Percentiles rank a stretch among this genome's conserved stretches.
Conservation (phyloP, 2,888 invertebrate species). For the Acronicta alni region DNA sequence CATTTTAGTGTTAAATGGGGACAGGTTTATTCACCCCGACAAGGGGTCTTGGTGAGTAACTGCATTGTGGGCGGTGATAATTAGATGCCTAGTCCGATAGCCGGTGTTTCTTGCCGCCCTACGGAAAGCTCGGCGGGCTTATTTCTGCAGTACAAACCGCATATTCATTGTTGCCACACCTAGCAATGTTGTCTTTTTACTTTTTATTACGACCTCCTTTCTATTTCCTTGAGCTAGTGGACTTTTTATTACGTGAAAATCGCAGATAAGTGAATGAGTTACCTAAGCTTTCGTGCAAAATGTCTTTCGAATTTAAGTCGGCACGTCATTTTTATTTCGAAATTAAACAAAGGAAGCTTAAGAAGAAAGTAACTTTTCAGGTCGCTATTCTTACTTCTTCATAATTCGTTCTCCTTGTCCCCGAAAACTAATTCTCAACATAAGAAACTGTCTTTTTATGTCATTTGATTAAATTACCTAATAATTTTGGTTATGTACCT, state of each 20-base stretch:
- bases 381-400: conserved; percentile 44
- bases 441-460: neutral
- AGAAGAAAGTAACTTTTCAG: conserved; percentile 84
- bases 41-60: conserved; percentile 63
- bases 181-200: conserved; percentile 65
- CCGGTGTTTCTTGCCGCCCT: conserved; percentile 68
- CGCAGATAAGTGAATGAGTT: conserved; percentile 54
- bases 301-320: conserved; percentile 79
- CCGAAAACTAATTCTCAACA: neutral
- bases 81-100: conserved; percentile 83
- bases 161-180: conserved; percentile 69
- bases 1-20: conserved; percentile 68
- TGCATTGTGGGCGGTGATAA: conserved; percentile 73
- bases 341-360: conserved; percentile 78
- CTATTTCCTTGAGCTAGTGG: conserved; percentile 49
- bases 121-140: conserved; percentile 62
- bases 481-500: too few relatives aligned
- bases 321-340: conserved; percentile 76
- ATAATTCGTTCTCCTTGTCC: neutral
- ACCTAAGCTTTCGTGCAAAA: conserved; percentile 61
- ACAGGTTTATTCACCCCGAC: conserved; percentile 70
- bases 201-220: conserved; percentile 61
- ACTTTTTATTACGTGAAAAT: conserved; percentile 59
- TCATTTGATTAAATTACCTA: neutral
- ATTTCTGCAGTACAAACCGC: conserved; percentile 73